Evolutionary conservation across 2,888 invertebrate genomes (phyloP).

Genomic region (Thereva nobilitata): DNA sequence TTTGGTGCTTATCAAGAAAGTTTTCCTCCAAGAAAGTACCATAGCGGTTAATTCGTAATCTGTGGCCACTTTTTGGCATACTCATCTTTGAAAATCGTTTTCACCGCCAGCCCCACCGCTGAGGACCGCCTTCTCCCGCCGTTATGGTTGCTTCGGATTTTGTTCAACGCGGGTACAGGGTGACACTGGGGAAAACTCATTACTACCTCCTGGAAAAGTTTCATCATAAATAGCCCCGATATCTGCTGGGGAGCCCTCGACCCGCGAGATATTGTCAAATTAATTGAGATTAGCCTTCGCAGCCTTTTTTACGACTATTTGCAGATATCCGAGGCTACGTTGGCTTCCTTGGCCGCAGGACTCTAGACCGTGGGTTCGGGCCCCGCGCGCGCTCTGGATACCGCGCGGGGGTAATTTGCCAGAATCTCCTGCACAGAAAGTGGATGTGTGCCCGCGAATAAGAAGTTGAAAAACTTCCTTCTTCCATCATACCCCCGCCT

Average conservation of each 20-base stretch:
- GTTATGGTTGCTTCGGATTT: background rate
- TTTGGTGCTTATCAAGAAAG: conserved; percentile 22
- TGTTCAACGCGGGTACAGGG: background rate
- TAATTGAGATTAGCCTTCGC: conserved; percentile 33
- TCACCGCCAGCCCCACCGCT: background rate
- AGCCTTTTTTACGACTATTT: conserved; percentile 30
- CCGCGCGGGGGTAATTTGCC: conserved; percentile 20
- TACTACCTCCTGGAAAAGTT: conserved; percentile 32
- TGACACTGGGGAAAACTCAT: conserved; percentile 29
- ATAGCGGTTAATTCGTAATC: conserved; percentile 33
- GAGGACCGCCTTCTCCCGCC: background rate
- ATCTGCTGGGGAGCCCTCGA: conserved; percentile 17
- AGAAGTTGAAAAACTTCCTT: background rate
- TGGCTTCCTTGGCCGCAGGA: too few species aligned
- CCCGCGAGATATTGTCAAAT: conserved; percentile 32
- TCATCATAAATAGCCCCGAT: conserved; percentile 32
- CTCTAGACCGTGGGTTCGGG: too few species aligned
- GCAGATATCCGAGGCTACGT: background rate
- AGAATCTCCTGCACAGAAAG: background rate
- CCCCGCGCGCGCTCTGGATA: background rate
- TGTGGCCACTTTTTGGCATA: conserved; percentile 22
- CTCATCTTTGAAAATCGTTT: conserved; percentile 23
- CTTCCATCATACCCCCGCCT: too few species aligned
- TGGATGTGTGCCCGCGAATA: conserved; percentile 14
- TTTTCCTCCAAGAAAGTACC: conserved; percentile 17